A percentile compares a stretch with the other conserved stretches of the same genome.
phyloP scores from a whole-genome alignment of 2,888 invertebrate genomes.

The Liodrosophila aerea region DNA sequence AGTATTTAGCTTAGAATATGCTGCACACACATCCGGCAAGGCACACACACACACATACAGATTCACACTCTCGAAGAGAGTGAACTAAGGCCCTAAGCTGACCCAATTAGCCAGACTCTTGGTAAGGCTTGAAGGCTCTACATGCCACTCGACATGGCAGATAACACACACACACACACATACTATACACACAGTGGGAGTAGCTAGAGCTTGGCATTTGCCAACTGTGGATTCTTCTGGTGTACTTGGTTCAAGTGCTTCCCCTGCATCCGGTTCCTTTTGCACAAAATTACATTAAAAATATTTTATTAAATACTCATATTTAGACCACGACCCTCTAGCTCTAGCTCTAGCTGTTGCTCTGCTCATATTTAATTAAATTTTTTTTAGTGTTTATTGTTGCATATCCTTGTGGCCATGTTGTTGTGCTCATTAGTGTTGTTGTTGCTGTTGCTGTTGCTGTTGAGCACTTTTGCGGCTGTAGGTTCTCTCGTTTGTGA shows the following conservation, averaged over 20 bases:
- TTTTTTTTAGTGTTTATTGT: slow-evolving; percentile 33
- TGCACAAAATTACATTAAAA: slow-evolving; percentile 68
- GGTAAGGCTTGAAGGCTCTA: slow-evolving; percentile 18
- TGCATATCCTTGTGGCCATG: slow-evolving; percentile 7
- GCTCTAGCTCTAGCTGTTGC: neutral
- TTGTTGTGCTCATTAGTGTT: slow-evolving; percentile 5
- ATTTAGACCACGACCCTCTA: slow-evolving; percentile 29
- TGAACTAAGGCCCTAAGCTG: slow-evolving; percentile 46
- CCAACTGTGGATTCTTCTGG: slow-evolving; percentile 34
- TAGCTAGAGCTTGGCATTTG: slow-evolving; percentile 22
- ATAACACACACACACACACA: slow-evolving; percentile 26
- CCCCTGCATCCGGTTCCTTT: slow-evolving; percentile 48
- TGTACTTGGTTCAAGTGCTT: slow-evolving; percentile 26
- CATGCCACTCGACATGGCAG: slow-evolving; percentile 39
- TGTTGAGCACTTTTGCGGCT: slow-evolving; percentile 49
- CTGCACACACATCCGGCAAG: slow-evolving; percentile 45
- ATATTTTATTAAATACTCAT: slow-evolving; percentile 71
- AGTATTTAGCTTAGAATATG: slow-evolving; percentile 41
- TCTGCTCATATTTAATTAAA: slow-evolving; percentile 61
- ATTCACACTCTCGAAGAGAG: neutral
- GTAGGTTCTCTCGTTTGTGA: slow-evolving; percentile 20
- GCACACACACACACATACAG: slow-evolving; percentile 1
- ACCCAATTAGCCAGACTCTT: slow-evolving; percentile 59
- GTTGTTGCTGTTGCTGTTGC: slow-evolving; percentile 8
- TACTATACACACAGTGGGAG: neutral